phyloP scores from a whole-genome alignment of 2,888 invertebrate genomes.

The Apodemia mormo region DNA sequence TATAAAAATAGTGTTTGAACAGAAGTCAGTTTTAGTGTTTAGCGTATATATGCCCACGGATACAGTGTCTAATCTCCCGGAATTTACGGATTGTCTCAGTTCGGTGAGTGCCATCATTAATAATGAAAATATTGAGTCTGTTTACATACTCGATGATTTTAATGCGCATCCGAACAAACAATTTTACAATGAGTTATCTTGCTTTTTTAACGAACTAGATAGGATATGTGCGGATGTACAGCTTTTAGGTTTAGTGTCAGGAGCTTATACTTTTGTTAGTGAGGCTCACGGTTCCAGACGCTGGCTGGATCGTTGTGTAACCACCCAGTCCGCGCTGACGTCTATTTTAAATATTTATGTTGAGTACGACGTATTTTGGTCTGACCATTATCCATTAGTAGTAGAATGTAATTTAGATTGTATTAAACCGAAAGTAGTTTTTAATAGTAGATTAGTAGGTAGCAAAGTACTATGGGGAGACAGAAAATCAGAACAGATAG shows the following conservation, averaged over 20 bases:
- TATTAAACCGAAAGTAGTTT: no score
- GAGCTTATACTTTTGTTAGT: no score
- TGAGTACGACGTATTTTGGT: no score
- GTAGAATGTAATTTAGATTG: no score
- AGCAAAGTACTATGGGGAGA: no score
- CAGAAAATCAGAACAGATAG: no score
- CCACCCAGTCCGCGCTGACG: no score
- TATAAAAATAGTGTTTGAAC: constrained; percentile 21
- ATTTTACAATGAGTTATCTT: constrained; percentile 25
- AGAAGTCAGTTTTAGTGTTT: constrained; percentile 27
- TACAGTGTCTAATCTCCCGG: constrained; percentile 25
- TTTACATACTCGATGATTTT: constrained; percentile 33
- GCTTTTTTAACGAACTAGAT: constrained; percentile 28
- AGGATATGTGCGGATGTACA: constrained; percentile 30
- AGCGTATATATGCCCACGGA: constrained; percentile 38
- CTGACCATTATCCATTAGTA: no score
- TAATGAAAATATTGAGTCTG: constrained; percentile 27
- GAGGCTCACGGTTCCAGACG: no score
- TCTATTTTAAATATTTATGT: no score
- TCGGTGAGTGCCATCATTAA: constrained; percentile 34
- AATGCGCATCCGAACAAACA: constrained; percentile 28
- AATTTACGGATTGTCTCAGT: constrained; percentile 32
- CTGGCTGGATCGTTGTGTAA: no score
- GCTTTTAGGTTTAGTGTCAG: constrained; percentile 22
- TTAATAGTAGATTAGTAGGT: no score